Conservation (phyloP, 2,113 vertebrate species). For the Danionella cerebrum region DNA sequence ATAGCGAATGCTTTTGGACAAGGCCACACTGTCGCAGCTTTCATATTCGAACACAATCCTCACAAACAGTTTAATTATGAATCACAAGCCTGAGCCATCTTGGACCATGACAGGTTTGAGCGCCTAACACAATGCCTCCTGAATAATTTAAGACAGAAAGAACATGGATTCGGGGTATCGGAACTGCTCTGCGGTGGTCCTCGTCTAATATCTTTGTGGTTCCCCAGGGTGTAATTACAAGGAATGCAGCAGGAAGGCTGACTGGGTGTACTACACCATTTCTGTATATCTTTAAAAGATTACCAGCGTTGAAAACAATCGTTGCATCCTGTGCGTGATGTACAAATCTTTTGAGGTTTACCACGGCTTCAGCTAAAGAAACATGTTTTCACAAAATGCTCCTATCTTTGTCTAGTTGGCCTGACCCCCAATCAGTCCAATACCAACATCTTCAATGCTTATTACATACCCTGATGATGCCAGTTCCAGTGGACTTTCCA, state of each 20-base stretch:
- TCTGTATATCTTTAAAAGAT: too few relatives aligned
- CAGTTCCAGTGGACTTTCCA: too few relatives aligned
- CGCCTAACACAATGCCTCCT: conserved; percentile 28
- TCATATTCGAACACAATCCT: conserved; percentile 33
- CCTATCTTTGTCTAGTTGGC: neutral
- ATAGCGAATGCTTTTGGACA: conserved; percentile 31
- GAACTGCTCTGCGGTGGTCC: conserved; percentile 18
- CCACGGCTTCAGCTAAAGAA: neutral
- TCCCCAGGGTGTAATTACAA: neutral
- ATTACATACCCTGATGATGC: too few relatives aligned
- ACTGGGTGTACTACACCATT: neutral
- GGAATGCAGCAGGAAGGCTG: neutral
- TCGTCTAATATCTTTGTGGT: conserved; percentile 18
- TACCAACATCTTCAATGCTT: too few relatives aligned
- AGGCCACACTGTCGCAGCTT: conserved; percentile 37
- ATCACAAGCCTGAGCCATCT: conserved; percentile 38
- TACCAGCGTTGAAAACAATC: too few relatives aligned
- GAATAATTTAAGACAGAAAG: conserved; percentile 34
- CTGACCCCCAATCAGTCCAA: neutral
- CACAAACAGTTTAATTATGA: conserved; percentile 43
- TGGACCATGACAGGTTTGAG: conserved; percentile 28
- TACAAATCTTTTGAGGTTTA: too few relatives aligned
- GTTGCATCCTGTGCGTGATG: too few relatives aligned
- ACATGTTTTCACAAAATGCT: neutral
- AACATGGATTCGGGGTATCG: conserved; percentile 1